Evolutionary conservation across 1,140 invertebrate species (phyloP).

Genomic region (Drosophila tsacasi): DNA sequence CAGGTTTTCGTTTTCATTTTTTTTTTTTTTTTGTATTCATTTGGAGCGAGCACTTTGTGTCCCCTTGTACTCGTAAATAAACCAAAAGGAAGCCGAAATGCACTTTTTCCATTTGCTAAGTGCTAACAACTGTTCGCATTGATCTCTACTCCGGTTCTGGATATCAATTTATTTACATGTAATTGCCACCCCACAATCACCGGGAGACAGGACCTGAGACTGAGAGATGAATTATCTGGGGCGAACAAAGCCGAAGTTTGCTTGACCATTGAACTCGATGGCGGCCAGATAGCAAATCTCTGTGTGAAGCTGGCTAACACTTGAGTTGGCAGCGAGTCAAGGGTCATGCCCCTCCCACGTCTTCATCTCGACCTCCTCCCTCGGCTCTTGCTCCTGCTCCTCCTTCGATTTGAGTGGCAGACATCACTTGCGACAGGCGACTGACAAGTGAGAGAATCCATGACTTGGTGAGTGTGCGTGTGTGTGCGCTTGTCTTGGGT

Average conservation of each 20-base stretch:
- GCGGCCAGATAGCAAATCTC: slow-evolving; percentile 57
- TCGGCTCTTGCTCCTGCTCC: background rate
- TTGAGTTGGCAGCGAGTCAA: slow-evolving; percentile 64
- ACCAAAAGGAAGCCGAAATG: slow-evolving; percentile 72
- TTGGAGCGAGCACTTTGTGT: slow-evolving; percentile 62
- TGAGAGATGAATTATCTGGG: slow-evolving; percentile 28
- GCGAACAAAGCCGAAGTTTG: slow-evolving; percentile 36
- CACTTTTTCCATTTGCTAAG: slow-evolving; percentile 69
- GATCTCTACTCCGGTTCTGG: slow-evolving; percentile 40
- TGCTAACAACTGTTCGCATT: slow-evolving; percentile 72
- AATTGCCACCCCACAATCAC: slow-evolving; percentile 35
- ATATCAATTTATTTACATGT: slow-evolving; percentile 74
- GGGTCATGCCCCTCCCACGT: slow-evolving; percentile 32
- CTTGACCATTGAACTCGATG: slow-evolving; percentile 73
- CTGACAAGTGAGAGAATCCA: slow-evolving; percentile 69
- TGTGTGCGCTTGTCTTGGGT: slow-evolving; percentile 27
- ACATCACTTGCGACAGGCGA: slow-evolving; percentile 74
- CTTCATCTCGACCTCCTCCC: slow-evolving; percentile 9
- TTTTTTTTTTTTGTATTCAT: slow-evolving; percentile 30
- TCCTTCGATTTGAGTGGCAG: slow-evolving; percentile 63
- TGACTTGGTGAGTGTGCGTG: slow-evolving; percentile 18
- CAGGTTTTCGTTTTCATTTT: background rate
- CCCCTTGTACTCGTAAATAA: slow-evolving; percentile 72
- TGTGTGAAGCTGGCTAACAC: slow-evolving; percentile 47
- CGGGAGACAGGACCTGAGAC: too few relatives aligned